Conservation (phyloP, 2,113 vertebrate species). For the Podarcis raffonei region DNA sequence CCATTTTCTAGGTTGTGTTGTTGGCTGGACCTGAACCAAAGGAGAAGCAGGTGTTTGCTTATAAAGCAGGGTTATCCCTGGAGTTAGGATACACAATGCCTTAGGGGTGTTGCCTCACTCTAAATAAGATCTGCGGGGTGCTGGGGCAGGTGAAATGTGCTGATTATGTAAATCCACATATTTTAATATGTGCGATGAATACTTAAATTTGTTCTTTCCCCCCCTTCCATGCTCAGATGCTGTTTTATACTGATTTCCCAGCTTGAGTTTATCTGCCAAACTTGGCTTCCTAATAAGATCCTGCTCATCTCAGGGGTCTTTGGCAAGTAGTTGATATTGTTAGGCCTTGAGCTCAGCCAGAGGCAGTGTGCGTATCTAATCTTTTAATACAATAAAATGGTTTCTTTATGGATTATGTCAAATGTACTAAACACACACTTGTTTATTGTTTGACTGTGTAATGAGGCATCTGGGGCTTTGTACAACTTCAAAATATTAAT, state of each 20-base stretch:
- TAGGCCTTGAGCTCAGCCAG: neutral
- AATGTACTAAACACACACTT: slow-evolving; percentile 46
- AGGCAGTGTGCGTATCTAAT: slow-evolving; percentile 49
- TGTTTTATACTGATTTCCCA: slow-evolving; percentile 11
- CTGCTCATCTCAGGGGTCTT: slow-evolving; percentile 23
- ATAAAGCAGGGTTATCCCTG: fast-evolving
- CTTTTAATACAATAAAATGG: slow-evolving; percentile 48
- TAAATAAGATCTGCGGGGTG: neutral
- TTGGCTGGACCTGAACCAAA: neutral
- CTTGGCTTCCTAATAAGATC: neutral
- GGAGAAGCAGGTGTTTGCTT: slow-evolving; percentile 55
- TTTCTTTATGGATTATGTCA: neutral
- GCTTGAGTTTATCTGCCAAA: slow-evolving; percentile 42
- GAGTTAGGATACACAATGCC: fast-evolving
- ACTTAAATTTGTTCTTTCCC: slow-evolving; percentile 1
- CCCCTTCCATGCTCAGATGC: slow-evolving; percentile 24
- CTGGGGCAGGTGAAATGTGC: slow-evolving; percentile 36
- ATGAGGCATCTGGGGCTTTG: slow-evolving; percentile 20
- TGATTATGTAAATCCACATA: slow-evolving; percentile 37
- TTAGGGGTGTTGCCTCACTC: slow-evolving; percentile 17
- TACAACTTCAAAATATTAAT: slow-evolving; percentile 48
- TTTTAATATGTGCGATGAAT: neutral
- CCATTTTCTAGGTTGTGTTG: fast-evolving
- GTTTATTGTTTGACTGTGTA: slow-evolving; percentile 62
- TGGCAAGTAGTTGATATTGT: slow-evolving; percentile 29